A percentile compares a stretch with the other conserved stretches of the same genome.
Conservation (phyloP, 2,888 invertebrate genomes). For the Globia sparganii region DNA sequence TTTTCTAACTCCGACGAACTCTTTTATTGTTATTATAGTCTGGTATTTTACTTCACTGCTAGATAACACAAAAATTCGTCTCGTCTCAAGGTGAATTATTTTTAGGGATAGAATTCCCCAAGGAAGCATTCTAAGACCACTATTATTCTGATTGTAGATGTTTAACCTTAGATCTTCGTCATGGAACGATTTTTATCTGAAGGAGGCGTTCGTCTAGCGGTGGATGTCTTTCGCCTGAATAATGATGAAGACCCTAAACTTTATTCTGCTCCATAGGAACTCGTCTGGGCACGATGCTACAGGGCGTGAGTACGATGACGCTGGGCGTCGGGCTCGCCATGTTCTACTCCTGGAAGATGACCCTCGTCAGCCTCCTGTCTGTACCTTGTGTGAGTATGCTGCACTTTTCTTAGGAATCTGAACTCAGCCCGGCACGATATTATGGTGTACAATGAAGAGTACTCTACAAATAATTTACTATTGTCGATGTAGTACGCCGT, state of each 20-base stretch:
- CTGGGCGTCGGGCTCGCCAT: constrained; percentile 90
- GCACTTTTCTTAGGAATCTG: background rate
- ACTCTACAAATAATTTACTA: too few species aligned
- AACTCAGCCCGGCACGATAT: too few species aligned
- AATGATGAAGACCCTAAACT: background rate
- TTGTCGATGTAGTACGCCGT: too few species aligned
- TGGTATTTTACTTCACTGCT: background rate
- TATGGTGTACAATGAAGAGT: too few species aligned
- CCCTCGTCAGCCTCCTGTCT: constrained; percentile 90
- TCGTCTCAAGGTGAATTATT: background rate
- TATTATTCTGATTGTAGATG: background rate
- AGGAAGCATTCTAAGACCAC: background rate
- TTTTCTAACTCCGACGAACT: background rate
- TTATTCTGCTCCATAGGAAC: constrained; percentile 74
- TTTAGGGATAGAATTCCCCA: background rate
- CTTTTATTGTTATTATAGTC: background rate
- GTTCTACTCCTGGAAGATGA: constrained; percentile 92
- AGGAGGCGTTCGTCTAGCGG: too few species aligned
- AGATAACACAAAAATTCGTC: background rate
- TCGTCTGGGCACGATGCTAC: constrained; percentile 91
- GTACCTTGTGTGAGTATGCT: constrained; percentile 90
- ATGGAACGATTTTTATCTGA: background rate
- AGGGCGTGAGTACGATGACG: constrained; percentile 90
- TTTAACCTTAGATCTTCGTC: background rate
- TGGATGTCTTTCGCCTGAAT: background rate